Conservation (phyloP, 2,797 vertebrate genomes). For the Alca torda region DNA sequence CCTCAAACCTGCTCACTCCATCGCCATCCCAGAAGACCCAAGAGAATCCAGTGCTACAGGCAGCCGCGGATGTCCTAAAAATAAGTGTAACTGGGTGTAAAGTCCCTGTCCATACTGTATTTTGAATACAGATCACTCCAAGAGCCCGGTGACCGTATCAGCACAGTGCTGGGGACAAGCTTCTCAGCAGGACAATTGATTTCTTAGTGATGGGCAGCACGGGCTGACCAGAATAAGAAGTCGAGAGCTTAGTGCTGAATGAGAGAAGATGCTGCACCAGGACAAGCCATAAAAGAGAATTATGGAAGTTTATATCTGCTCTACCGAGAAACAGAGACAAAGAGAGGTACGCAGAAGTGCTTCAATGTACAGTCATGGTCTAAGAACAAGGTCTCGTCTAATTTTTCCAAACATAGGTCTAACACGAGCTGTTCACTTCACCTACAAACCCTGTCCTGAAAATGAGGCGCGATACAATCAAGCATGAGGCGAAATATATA, state of each 20-base stretch:
- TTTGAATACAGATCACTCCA: not conserved
- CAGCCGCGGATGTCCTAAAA: not conserved
- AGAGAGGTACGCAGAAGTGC: rapidly evolving
- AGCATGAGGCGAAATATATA: not conserved
- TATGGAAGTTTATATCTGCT: not conserved
- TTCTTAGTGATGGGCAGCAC: not conserved
- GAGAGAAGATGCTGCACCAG: not conserved
- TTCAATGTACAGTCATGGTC: rapidly evolving
- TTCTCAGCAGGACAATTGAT: not conserved
- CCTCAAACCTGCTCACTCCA: not conserved
- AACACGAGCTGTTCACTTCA: not conserved
- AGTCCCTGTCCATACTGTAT: not conserved
- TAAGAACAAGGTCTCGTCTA: not conserved
- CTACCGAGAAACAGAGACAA: not conserved
- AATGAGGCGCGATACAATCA: not conserved
- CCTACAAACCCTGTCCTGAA: not conserved
- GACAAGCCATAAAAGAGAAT: not conserved
- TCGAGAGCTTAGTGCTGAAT: not conserved
- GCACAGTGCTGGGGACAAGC: not conserved
- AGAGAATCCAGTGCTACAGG: not conserved
- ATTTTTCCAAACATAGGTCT: not conserved
- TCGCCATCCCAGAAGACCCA: not conserved
- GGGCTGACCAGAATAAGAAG: not conserved
- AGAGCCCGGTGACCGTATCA: not conserved
- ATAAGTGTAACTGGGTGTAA: rapidly evolving